Evolutionary conservation across 2,888 invertebrate species (phyloP), one percentile per base, ranked within the genome.

Genomic region (Rutpela maculata): DNA sequence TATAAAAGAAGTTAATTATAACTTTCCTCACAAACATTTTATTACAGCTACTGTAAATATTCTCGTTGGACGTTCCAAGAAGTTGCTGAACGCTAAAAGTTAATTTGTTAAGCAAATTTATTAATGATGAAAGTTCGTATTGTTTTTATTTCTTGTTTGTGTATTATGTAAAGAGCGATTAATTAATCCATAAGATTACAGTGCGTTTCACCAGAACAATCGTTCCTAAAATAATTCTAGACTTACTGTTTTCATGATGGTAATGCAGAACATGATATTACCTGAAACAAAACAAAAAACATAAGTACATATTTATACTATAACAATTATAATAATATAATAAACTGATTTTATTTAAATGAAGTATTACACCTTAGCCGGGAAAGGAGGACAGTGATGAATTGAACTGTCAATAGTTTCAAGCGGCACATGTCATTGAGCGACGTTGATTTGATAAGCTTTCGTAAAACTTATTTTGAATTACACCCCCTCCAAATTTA

Each of bases 91-190:
- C 31, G 31, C 26, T 62, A 43, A 65, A 65, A 65, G 18, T 50
- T 65, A 65, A 65, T 65, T 70, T 70, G 60, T 60, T n/a, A 35
- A 60, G 18, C 60, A 70, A 70, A 43, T 60, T 60, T 60, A n/a
- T 59, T 59, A 70, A 60, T 60, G 60, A 70, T 57, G 43, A 62
- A 70, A 70, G 60, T 60, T 43, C 17, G 60, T 26, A 35, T 22
- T 70, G 57, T 70, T 70, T 50, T 60, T 50, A 7, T 17, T 10
- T 18, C 0, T 69, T 43, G 31, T 70, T 70, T 70, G 3, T 38
- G 17, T n/a, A 19, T 43, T 70, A 60, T 38, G 60, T 15, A 70
- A 70, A 70, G 43, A 22, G 19, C 18, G 70, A 70, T 60, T 60
- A 60, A 43, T 60, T 70, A 60, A 22, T 19, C 50, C 1, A 50